These are phyloP conservation scores for Melanostigma gelatinosum DNA, from an alignment of 2,113 vertebrate species.

Conservation along the genomic window DNA sequence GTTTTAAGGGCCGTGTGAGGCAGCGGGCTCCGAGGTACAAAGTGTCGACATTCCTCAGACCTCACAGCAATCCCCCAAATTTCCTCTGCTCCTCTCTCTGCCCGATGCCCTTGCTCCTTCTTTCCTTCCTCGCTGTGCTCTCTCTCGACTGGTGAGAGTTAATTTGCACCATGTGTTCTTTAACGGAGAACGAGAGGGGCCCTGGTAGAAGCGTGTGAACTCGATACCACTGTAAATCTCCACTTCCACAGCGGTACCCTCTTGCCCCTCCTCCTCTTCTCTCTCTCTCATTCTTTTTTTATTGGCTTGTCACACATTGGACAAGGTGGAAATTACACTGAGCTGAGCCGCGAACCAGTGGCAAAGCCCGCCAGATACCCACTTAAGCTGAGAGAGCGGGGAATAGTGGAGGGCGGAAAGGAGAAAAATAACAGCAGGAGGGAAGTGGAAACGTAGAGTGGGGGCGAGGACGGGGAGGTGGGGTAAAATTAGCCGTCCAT, in stretches of 20 bases:
- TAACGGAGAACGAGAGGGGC: conserved; percentile 61
- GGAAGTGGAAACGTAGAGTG: conserved; percentile 51
- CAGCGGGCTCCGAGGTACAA: conserved; percentile 32
- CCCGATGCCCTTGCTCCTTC: conserved; percentile 48
- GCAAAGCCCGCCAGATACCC: conserved; percentile 70
- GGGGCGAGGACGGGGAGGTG: conserved; percentile 44
- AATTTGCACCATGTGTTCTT: conserved; percentile 84
- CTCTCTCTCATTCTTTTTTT: conserved; percentile 70
- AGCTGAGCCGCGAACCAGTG: conserved; percentile 72
- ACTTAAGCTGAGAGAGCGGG: conserved; percentile 59
- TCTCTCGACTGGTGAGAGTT: conserved; percentile 68
- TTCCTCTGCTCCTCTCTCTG: conserved; percentile 57
- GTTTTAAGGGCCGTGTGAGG: conserved; percentile 57
- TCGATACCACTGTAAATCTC: conserved; percentile 80
- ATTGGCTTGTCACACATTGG: conserved; percentile 82
- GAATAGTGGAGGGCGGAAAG: conserved; percentile 1
- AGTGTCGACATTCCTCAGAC: conserved; percentile 68
- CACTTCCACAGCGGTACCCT: conserved; percentile 67
- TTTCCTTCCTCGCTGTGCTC: conserved; percentile 53
- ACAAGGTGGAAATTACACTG: conserved; percentile 84
- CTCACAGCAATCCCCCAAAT: conserved; percentile 69
- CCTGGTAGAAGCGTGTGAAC: conserved; percentile 78
- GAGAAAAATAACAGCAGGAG: conserved; percentile 22
- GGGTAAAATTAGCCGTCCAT: conserved; percentile 72
- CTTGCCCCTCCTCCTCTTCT: conserved; percentile 33